Evolutionary conservation across 2,797 vertebrate species (phyloP), one percentile per base, ranked within the genome.

Genomic region (Sylvilagus floridanus): DNA sequence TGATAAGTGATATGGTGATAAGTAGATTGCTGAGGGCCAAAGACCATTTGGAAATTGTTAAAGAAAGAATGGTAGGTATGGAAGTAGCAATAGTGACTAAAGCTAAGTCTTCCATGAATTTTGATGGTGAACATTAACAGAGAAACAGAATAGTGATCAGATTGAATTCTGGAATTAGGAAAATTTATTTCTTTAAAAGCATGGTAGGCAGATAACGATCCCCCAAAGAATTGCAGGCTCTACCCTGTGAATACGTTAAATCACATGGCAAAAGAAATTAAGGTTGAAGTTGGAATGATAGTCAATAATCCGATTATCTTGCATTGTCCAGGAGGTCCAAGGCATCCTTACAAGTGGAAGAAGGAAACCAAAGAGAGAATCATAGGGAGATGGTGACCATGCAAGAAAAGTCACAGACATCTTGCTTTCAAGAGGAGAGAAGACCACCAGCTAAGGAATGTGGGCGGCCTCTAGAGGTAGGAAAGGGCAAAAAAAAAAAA

Each of bases 61-160:
- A 28, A 42, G 4, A 32, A 94, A 79, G 10, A 91, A 95, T 4
- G 14, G 62, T n/a, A 78, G 63, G 37, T 73, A 71, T 60, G 35
- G 21, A 66, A 72, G 22, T 54, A 63, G 30, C 10, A 50, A 47
- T 26, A 78, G n/a, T 69, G 63, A 76, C 22, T 71, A 82, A 79
- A 82, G 35, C 47, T 42, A 88, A 79, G 8, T 79, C 35, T 79
- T 77, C 50, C 42, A 84, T 73, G 84, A 84, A 81, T 79, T 87
- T 62, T 76, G 93, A 83, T 11, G 37, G 54, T 88, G 52, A 93
- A 92, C 28, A 60, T 26, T 26, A 69, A 76, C 32, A 85, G 35
- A 84, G 71, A 95, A 89, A 81, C 22, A 90, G 22, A 50, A 35
- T 32, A 17, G 12, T 79, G 71, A 68, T 35, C 17, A 93, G 42